Evolutionary conservation across 2,888 invertebrate genomes (phyloP).

Genomic region (Lamellibrachia satsuma): DNA sequence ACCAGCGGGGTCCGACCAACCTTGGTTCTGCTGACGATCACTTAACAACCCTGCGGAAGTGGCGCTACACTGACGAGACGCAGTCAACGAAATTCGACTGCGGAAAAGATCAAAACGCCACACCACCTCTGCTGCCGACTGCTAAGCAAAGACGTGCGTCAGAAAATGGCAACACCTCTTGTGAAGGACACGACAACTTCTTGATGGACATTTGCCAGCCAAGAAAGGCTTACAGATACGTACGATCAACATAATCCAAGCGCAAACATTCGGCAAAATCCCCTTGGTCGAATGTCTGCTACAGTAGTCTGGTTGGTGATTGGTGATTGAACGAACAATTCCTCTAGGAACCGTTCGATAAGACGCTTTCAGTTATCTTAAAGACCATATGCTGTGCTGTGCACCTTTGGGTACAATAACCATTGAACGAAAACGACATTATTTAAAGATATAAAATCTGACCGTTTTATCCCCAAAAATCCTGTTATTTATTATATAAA

Average conservation of each 20-base stretch:
- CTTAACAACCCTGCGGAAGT: too few relatives aligned
- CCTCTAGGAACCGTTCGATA: not conserved
- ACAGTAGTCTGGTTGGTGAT: not conserved
- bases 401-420: not conserved
- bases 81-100: too few relatives aligned
- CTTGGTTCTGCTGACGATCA: too few relatives aligned
- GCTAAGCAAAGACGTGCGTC: not conserved
- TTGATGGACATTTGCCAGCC: not conserved
- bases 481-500: not conserved
- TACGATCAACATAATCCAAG: not conserved
- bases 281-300: not conserved
- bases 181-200: not conserved
- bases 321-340: conserved; percentile 3
- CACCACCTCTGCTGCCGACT: too few relatives aligned
- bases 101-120: too few relatives aligned
- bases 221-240: not conserved
- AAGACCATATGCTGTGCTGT: not conserved
- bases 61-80: too few relatives aligned
- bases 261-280: not conserved
- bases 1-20: too few relatives aligned
- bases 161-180: not conserved
- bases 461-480: not conserved
- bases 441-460: not conserved
- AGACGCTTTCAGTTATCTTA: not conserved
- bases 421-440: not conserved